phyloP scores from a whole-genome alignment of 2,888 invertebrate genomes.

The Andricus curvator region DNA sequence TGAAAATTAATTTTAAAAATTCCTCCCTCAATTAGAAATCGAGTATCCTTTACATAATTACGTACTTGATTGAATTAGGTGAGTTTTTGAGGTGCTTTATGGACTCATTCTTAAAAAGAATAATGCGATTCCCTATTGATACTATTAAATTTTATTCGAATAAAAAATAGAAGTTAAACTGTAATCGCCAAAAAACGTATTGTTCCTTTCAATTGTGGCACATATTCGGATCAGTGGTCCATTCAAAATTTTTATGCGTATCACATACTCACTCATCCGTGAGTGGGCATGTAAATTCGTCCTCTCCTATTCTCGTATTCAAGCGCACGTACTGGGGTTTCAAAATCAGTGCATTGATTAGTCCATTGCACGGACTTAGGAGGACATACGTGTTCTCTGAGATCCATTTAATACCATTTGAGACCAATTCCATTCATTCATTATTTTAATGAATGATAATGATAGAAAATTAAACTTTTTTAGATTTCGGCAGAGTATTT shows the following conservation, averaged over 20 bases:
- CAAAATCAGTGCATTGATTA: constrained; percentile 34
- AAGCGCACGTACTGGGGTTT: constrained; percentile 30
- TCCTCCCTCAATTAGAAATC: too few relatives aligned
- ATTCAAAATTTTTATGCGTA: constrained; percentile 57
- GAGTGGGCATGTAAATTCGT: constrained; percentile 37
- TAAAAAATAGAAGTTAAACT: neutral
- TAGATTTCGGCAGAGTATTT: neutral
- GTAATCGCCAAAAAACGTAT: neutral
- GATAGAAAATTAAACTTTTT: constrained; percentile 24
- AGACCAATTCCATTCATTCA: too few relatives aligned
- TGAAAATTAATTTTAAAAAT: neutral
- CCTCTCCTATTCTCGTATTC: constrained; percentile 34
- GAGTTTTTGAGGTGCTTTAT: too few relatives aligned
- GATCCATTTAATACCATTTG: neutral
- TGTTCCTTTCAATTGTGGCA: neutral
- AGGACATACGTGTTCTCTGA: neutral
- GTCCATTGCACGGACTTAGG: constrained; percentile 29
- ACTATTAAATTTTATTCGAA: too few relatives aligned
- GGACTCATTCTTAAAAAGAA: too few relatives aligned
- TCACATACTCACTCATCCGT: constrained; percentile 46
- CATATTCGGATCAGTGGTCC: constrained; percentile 44
- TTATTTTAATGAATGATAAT: neutral
- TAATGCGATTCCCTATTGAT: too few relatives aligned
- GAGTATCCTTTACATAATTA: too few relatives aligned
- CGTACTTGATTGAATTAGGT: too few relatives aligned